A percentile compares a stretch with the other conserved stretches of the same genome.
These are phyloP conservation scores for Hydra vulgaris DNA, from an alignment of 30 jellyfish, hydroid and myxozoan species.

Conservation along the genomic window DNA sequence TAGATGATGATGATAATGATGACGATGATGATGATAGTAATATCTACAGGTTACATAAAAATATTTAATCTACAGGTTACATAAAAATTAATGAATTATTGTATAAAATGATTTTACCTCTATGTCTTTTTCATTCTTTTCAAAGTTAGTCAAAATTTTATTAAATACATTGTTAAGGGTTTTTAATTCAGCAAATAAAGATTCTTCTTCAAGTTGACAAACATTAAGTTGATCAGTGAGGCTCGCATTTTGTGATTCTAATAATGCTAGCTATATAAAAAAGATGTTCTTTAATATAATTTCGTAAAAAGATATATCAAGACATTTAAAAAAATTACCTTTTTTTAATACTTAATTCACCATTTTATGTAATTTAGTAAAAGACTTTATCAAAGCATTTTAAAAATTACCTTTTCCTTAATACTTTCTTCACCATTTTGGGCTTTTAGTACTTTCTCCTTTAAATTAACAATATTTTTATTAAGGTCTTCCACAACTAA, in stretches of 20 bases:
- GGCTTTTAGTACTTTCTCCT: constrained; percentile 43
- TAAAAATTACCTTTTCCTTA: constrained; percentile 2
- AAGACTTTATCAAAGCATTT: neutral
- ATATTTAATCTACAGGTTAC: too few species aligned
- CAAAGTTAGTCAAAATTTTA: neutral
- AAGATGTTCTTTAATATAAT: neutral
- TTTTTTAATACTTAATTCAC: neutral
- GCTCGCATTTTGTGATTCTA: constrained; percentile 62
- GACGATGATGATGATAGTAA: too few species aligned
- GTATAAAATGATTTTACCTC: neutral
- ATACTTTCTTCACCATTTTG: constrained; percentile 27
- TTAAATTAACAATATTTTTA: constrained; percentile 35
- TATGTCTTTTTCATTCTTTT: neutral
- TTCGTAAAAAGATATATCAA: too few species aligned
- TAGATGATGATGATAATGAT: too few species aligned
- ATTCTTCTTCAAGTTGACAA: constrained; percentile 73
- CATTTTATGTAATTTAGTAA: neutral
- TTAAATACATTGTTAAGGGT: constrained; percentile 2
- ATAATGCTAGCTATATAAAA: constrained; percentile 14
- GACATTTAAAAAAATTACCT: too few species aligned
- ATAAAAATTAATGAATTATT: too few species aligned
- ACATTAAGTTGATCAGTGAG: constrained; percentile 51
- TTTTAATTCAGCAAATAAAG: constrained; percentile 41
- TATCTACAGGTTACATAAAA: too few species aligned
- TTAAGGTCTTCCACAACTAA: constrained; percentile 35